Conservation (phyloP, 2,797 vertebrate genomes). For the Coendou prehensilis region DNA sequence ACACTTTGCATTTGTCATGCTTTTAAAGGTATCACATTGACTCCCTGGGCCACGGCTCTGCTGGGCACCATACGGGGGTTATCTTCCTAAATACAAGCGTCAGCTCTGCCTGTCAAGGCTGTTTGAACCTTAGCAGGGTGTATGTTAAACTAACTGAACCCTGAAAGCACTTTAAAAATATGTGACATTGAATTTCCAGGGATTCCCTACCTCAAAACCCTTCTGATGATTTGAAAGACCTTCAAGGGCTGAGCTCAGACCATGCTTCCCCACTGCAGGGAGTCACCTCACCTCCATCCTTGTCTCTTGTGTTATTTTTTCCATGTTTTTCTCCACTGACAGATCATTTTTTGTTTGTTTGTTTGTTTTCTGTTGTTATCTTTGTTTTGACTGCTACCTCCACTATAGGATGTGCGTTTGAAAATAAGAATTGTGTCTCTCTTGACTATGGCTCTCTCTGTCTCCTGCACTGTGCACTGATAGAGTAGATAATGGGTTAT, state of each 20-base stretch:
- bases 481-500: neutral
- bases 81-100: neutral
- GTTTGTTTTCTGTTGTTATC: neutral
- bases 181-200: neutral
- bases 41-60: neutral
- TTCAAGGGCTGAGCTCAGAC: neutral
- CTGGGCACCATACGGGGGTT: accelerated
- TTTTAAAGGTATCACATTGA: neutral
- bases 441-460: neutral
- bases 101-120: neutral
- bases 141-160: neutral
- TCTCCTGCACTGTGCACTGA: neutral
- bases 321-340: neutral
- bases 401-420: neutral
- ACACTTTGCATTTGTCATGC: neutral
- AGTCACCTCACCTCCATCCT: neutral
- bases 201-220: neutral
- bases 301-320: neutral
- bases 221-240: neutral
- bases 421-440: neutral
- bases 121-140: neutral
- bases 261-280: neutral
- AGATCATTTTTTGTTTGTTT: neutral
- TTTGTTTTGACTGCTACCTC: neutral
- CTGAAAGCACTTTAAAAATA: neutral